phyloP scores from a whole-genome alignment of 2,113 vertebrate genomes.

The Felis catus region F.catus_Fca126_mat1.0 CM031413.1:29576001-29576500 shows the following conservation, averaged over 20 bases:
- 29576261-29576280: constrained; percentile 80
- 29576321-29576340: constrained; percentile 74
- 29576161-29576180: constrained; percentile 49
- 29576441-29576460: neutral
- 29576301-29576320: constrained; percentile 67
- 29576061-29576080: constrained; percentile 1
- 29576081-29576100: neutral
- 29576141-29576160: neutral
- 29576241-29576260: constrained; percentile 80
- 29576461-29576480: neutral
- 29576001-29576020: neutral
- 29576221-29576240: constrained; percentile 77
- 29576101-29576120: neutral
- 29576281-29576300: constrained; percentile 76
- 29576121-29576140: neutral
- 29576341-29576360: constrained; percentile 60
- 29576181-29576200: constrained; percentile 12
- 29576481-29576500: neutral
- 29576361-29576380: neutral
- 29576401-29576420: neutral
- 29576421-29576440: neutral
- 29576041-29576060: neutral
- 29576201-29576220: constrained; percentile 73
- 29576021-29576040: neutral
- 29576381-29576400: neutral